Conservation (phyloP, 1,140 invertebrate species). For the Magallana angulata region DNA sequence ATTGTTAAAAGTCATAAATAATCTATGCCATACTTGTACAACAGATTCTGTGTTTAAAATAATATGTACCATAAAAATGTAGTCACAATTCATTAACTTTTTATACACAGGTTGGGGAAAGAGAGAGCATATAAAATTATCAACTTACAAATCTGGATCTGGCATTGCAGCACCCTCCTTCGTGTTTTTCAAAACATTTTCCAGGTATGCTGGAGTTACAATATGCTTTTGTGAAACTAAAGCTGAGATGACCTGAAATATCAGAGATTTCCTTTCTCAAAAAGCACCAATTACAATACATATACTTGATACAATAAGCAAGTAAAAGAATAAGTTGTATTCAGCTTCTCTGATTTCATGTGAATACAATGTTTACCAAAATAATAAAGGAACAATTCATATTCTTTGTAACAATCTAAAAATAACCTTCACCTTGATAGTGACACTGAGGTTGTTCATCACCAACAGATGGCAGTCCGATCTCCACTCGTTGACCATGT, state of each 20-base stretch:
- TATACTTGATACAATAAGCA: neutral
- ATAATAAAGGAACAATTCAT: too few species aligned
- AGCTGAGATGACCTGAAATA: constrained; percentile 82
- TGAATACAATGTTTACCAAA: too few species aligned
- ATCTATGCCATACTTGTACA: neutral
- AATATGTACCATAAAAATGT: neutral
- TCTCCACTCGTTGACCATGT: constrained; percentile 79
- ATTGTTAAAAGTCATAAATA: neutral
- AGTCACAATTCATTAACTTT: neutral
- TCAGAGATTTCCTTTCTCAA: neutral
- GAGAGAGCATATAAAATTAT: neutral
- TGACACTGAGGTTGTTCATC: constrained; percentile 85
- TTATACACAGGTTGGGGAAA: neutral
- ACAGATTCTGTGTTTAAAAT: neutral
- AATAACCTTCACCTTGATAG: constrained; percentile 82
- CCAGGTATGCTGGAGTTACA: constrained; percentile 84
- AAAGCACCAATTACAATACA: neutral
- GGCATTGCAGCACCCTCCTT: constrained; percentile 79
- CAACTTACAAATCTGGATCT: constrained; percentile 80
- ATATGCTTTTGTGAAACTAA: constrained; percentile 84
- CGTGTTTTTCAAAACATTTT: constrained; percentile 80
- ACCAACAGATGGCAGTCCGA: constrained; percentile 83
- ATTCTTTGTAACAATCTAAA: too few species aligned
- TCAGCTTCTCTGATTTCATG: too few species aligned
- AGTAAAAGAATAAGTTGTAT: too few species aligned